A percentile compares a stretch with the other conserved stretches of the same genome.
Evolutionary conservation across 1,140 invertebrate genomes (phyloP).

Genomic region (Zaprionus ghesquierei): DNA sequence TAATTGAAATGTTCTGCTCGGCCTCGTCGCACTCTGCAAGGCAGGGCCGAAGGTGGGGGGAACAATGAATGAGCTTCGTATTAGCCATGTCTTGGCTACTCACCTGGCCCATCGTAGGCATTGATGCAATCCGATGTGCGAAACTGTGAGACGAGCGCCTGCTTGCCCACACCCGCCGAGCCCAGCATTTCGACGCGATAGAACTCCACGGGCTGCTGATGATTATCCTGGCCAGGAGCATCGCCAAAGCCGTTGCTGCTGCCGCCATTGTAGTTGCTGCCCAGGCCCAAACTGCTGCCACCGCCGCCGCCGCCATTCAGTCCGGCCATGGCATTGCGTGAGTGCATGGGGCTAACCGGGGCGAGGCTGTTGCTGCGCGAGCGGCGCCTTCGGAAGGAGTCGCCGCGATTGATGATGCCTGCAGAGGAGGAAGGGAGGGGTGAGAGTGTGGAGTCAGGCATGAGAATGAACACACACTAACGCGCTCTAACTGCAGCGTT

Average conservation of each 20-base stretch:
- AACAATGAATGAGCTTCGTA: not conserved
- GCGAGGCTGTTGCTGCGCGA: constrained; percentile 91
- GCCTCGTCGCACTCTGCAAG: constrained; percentile 86
- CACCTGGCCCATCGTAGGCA: constrained; percentile 92
- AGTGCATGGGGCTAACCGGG: constrained; percentile 83
- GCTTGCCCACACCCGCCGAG: constrained; percentile 94
- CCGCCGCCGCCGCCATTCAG: constrained; percentile 65
- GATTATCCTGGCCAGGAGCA: constrained; percentile 47
- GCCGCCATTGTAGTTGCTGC: constrained; percentile 81
- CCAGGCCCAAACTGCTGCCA: constrained; percentile 79
- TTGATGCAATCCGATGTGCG: constrained; percentile 97
- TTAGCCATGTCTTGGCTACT: constrained; percentile 46
- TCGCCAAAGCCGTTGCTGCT: constrained; percentile 81
- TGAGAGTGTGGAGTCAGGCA: not conserved
- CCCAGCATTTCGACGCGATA: constrained; percentile 93
- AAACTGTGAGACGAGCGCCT: constrained; percentile 94
- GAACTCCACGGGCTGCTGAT: constrained; percentile 83
- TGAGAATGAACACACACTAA: too few species aligned
- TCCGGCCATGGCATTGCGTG: constrained; percentile 66
- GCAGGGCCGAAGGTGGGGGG: not conserved
- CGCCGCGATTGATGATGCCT: constrained; percentile 95
- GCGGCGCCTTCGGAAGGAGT: constrained; percentile 91
- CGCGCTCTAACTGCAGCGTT: not conserved
- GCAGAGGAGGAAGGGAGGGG: constrained; percentile 32
- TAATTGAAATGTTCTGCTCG: constrained; percentile 92